These are phyloP conservation scores for Melanotus villosus DNA, from an alignment of 2,888 invertebrate genomes.

Conservation along the genomic window DNA sequence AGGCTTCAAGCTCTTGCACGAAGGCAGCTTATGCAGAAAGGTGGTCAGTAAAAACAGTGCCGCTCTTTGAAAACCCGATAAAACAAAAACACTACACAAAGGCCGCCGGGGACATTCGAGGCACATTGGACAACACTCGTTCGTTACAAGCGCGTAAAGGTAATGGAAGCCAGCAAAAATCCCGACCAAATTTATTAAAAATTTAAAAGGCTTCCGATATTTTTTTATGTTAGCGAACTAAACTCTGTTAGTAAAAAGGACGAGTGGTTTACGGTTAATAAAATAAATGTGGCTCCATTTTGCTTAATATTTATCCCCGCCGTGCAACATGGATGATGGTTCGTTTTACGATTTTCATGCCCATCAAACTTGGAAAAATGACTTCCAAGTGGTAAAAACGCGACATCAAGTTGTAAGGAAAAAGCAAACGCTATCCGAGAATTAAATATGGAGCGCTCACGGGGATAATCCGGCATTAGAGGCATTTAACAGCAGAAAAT, in stretches of 20 bases:
- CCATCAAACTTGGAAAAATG: background rate
- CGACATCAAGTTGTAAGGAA: conserved; percentile 1
- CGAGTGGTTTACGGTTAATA: conserved; percentile 2
- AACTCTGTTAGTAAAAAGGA: background rate
- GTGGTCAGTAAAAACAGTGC: conserved; percentile 45
- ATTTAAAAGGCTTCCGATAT: conserved; percentile 11
- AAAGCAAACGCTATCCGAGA: conserved; percentile 13
- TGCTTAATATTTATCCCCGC: too few relatives aligned
- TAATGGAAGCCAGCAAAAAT: conserved; percentile 25
- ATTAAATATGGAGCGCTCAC: conserved; percentile 39
- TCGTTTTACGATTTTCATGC: background rate
- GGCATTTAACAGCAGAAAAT: conserved; percentile 35
- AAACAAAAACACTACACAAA: conserved; percentile 39
- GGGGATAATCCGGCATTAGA: conserved; percentile 43
- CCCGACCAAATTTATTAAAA: conserved; percentile 26
- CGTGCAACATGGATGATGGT: background rate
- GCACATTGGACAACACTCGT: background rate
- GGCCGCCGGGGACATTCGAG: conserved; percentile 15
- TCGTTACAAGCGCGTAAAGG: conserved; percentile 11
- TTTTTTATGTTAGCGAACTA: background rate
- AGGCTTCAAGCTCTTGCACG: conserved; percentile 42
- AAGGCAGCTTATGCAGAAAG: conserved; percentile 49
- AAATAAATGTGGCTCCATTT: background rate
- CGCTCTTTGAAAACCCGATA: conserved; percentile 41
- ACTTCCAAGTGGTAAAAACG: background rate